A percentile compares a stretch with the other conserved stretches of the same genome.
Evolutionary conservation across 2,888 invertebrate genomes (phyloP).

Genomic region (Theretra japonica): DNA sequence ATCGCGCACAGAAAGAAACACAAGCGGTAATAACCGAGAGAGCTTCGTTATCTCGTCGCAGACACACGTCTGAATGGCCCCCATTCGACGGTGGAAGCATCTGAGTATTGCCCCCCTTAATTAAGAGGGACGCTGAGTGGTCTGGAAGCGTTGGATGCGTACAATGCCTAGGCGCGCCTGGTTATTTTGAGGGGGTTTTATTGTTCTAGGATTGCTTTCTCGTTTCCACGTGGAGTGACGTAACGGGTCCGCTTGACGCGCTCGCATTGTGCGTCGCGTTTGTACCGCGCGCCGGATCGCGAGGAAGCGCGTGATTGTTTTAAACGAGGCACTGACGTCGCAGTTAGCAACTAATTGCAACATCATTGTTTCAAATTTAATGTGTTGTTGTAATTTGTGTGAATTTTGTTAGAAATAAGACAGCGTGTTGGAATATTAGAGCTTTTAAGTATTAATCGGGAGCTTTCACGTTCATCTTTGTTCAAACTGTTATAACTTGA

Average conservation of each 20-base stretch:
- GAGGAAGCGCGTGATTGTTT: constrained; percentile 29
- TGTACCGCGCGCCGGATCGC: constrained; percentile 28
- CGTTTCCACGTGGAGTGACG: constrained; percentile 61
- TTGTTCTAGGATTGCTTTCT: constrained; percentile 68
- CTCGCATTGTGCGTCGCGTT: constrained; percentile 33
- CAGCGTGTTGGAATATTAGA: no score
- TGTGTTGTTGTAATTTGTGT: not conserved
- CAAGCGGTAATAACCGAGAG: constrained; percentile 72
- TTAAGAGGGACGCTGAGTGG: constrained; percentile 78
- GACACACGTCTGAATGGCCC: constrained; percentile 74
- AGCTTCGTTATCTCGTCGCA: constrained; percentile 76
- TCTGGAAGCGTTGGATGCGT: constrained; percentile 62
- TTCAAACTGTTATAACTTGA: no score
- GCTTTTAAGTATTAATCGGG: no score
- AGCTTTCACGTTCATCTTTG: no score
- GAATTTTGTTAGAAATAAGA: no score
- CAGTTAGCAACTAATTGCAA: not conserved
- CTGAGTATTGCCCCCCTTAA: constrained; percentile 78
- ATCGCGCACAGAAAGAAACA: constrained; percentile 51
- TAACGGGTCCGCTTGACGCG: constrained; percentile 43
- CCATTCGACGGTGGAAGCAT: constrained; percentile 67
- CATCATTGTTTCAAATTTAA: not conserved
- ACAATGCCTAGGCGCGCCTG: constrained; percentile 58
- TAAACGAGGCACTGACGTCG: not conserved
- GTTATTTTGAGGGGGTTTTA: constrained; percentile 63